These are phyloP conservation scores for Aromia moschata DNA, from an alignment of 2,888 invertebrate species.

Conservation along the genomic window DNA sequence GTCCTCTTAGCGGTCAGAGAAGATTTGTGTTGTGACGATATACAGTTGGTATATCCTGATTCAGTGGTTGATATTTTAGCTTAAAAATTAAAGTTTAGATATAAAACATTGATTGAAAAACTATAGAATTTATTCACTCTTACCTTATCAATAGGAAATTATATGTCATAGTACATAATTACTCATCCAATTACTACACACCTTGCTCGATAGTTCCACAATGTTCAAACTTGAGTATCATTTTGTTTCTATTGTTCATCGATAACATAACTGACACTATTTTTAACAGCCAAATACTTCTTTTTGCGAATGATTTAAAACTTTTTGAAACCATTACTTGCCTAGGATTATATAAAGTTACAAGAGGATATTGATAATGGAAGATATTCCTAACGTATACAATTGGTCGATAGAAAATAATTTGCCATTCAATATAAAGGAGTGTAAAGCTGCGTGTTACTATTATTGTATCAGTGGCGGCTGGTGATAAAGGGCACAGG, in stretches of 20 bases:
- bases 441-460: neutral
- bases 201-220: neutral
- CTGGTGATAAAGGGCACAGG: too few species aligned
- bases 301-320: neutral
- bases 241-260: neutral
- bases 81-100: too few species aligned
- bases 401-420: neutral
- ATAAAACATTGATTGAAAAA: too few species aligned
- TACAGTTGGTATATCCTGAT: too few species aligned
- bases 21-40: too few species aligned
- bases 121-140: neutral
- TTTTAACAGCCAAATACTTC: neutral
- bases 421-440: neutral
- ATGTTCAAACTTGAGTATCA: neutral
- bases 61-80: too few species aligned
- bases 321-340: neutral
- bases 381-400: neutral
- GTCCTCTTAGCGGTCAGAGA: too few species aligned
- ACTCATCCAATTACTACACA: neutral
- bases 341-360: neutral
- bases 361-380: neutral
- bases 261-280: neutral
- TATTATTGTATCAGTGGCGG: too few species aligned
- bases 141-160: too few species aligned
- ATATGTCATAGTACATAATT: neutral